Base-by-base conservation (phyloP, 2,797 vertebrate species). In the Morus bassanus region DNA sequence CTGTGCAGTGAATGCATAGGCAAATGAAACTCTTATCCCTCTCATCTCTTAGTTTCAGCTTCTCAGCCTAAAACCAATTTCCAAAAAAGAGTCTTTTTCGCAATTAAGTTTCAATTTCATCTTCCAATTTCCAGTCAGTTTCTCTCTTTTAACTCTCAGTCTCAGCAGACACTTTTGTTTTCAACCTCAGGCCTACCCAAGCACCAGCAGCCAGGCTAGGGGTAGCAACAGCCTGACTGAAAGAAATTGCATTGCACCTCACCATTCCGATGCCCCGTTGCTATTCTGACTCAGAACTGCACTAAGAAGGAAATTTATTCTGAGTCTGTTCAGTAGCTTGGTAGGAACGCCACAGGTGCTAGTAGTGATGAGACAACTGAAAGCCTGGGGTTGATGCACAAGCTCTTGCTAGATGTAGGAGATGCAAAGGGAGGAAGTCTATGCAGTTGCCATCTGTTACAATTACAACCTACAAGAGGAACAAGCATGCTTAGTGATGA, bases 61-160 rank as follows among this genome's bases (percentile, higher is more conserved):
- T 83, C 56, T 87, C 75, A 79, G 70, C 35, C 30, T 43, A 84
- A 89, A 95, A 9, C 10, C 37, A 78, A 50, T 33, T 91, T 87
- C 67, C 67, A 63, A 69, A 53, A 85, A 68, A 48, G 16, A 67
- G 31, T 45, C 12, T 54, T 79, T 79, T 85, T 14, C 23, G 7
- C 56, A 37, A 50, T 35, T 79, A 88, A 88, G 13, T 76, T 93
- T 69, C 54, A 85, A 12, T n/a, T 73, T 85, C 57, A 72, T 51
- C 28, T 27, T 86, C 28, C 30, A n/a, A 21, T 67, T 81, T 46
- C 27, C 35, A 67, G 28, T 56, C 21, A 24, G 22, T 69, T 60
- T 79, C 25, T 45, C 35, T 50, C 17, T 57, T 33, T 41, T 41
- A 73, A 72, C 33, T 48, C 17, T 88, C 17, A n/a, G 41, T 15